A percentile compares a stretch with the other conserved stretches of the same genome.
Evolutionary conservation across 1,140 invertebrate genomes (phyloP).

Genomic region (Asbolus verrucosus): DNA sequence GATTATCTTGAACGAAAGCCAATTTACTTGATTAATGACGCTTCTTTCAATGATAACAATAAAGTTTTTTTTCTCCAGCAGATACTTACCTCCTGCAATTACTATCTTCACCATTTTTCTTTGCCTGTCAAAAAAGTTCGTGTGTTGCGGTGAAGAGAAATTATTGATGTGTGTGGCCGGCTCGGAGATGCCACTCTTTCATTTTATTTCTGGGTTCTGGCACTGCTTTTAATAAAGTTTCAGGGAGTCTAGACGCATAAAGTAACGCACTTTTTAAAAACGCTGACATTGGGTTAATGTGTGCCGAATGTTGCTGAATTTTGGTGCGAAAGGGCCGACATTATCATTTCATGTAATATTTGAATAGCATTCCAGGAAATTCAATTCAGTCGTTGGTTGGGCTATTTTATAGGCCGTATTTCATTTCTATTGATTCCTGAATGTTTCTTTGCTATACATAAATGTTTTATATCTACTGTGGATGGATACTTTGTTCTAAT

Average conservation of each 20-base stretch:
- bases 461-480: slow-evolving; percentile 35
- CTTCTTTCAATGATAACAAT: slow-evolving; percentile 43
- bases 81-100: slow-evolving; percentile 24
- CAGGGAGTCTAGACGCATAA: too few relatives aligned
- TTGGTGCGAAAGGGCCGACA: slow-evolving; percentile 3
- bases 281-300: slow-evolving; percentile 8
- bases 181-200: too few relatives aligned
- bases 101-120: slow-evolving; percentile 26
- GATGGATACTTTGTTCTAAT: slow-evolving; percentile 34
- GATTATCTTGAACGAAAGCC: slow-evolving; percentile 17
- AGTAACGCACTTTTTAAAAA: not conserved
- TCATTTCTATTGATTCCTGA: slow-evolving; percentile 49
- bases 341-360: slow-evolving; percentile 15
- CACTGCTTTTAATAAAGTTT: too few relatives aligned
- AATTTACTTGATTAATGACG: slow-evolving; percentile 39
- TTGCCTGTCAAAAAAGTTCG: slow-evolving; percentile 17
- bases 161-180: not conserved
- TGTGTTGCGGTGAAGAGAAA: too few relatives aligned
- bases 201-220: not conserved
- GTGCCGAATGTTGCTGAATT: not conserved
- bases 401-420: slow-evolving; percentile 46
- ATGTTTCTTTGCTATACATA: slow-evolving; percentile 35
- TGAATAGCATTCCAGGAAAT: slow-evolving; percentile 24
- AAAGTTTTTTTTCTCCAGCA: slow-evolving; percentile 25
- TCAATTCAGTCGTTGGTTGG: slow-evolving; percentile 46